A percentile compares a stretch with the other conserved stretches of the same genome.
Evolutionary conservation across 2,113 vertebrate species (phyloP).

Genomic region (Microcebus lehilahytsara): DNA sequence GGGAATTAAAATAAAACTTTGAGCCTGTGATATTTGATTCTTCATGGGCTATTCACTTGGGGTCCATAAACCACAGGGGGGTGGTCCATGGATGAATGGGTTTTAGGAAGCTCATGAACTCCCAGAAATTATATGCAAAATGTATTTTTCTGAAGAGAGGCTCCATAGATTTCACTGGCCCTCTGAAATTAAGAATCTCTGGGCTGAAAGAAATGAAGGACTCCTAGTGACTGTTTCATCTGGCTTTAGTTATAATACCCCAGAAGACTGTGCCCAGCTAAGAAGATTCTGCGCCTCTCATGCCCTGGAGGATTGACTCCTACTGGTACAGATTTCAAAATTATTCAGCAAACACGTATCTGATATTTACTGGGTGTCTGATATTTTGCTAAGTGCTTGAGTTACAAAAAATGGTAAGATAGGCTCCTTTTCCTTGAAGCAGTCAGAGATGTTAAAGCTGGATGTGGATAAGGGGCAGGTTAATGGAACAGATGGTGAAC

Average conservation of each 20-base stretch:
- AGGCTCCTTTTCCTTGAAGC: background rate
- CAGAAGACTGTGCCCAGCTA: background rate
- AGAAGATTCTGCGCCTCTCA: background rate
- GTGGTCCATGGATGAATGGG: background rate
- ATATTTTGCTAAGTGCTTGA: background rate
- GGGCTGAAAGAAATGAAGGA: background rate
- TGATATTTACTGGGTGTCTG: background rate
- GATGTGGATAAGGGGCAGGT: background rate
- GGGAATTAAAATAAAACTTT: constrained; percentile 8
- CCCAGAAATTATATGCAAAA: background rate
- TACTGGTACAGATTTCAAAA: background rate
- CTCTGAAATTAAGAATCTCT: background rate
- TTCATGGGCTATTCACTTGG: background rate
- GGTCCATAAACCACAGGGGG: background rate
- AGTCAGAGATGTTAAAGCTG: background rate
- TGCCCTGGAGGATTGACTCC: background rate
- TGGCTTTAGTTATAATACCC: background rate
- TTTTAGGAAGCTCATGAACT: constrained; percentile 4
- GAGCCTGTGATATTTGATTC: background rate
- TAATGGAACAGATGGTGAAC: background rate
- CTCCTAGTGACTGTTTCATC: background rate
- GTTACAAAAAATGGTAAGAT: background rate
- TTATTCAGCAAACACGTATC: background rate
- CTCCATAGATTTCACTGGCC: background rate
- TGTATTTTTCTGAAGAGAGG: background rate